A percentile compares a stretch with the other conserved stretches of the same genome.
Conservation (phyloP, 1,140 invertebrate genomes). For the Drosophila mojavensis region DNA sequence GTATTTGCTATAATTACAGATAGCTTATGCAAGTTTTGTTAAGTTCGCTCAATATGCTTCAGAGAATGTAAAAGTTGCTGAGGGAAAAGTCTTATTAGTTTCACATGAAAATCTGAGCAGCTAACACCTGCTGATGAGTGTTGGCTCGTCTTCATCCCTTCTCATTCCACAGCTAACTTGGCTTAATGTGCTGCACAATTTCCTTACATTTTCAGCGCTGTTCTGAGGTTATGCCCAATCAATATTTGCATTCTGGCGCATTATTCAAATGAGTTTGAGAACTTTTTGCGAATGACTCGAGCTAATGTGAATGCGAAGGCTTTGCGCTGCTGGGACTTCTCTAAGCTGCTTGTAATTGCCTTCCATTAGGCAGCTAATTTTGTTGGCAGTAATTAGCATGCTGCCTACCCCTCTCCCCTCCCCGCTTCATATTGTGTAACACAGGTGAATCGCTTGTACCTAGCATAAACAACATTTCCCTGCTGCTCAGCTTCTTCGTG, state of each 20-base stretch:
- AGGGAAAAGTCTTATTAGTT: not conserved
- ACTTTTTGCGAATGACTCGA: conserved; percentile 1
- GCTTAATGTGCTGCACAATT: too few species aligned
- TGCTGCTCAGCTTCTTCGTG: conserved; percentile 19
- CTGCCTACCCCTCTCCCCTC: conserved; percentile 8
- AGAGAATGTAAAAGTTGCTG: conserved; percentile 7
- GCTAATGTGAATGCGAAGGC: too few species aligned
- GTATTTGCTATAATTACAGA: too few species aligned
- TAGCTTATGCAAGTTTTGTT: not conserved
- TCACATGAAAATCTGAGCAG: not conserved
- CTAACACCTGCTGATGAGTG: too few species aligned
- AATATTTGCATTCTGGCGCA: conserved; percentile 16
- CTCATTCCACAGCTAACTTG: too few species aligned
- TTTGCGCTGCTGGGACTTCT: not conserved
- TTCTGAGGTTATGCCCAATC: conserved; percentile 17
- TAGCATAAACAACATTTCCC: conserved; percentile 27
- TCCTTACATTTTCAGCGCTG: too few species aligned
- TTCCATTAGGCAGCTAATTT: conserved; percentile 61
- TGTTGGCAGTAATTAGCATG: conserved; percentile 63
- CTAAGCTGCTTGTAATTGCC: conserved; percentile 58
- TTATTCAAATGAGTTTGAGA: conserved; percentile 49
- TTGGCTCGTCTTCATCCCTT: too few species aligned
- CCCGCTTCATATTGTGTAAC: not conserved
- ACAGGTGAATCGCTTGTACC: conserved; percentile 21
- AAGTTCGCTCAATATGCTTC: not conserved